Percentiles rank a stretch among this genome's conserved stretches.
Evolutionary conservation across 2,797 vertebrate species (phyloP).

Genomic region (Karalla daura): DNA sequence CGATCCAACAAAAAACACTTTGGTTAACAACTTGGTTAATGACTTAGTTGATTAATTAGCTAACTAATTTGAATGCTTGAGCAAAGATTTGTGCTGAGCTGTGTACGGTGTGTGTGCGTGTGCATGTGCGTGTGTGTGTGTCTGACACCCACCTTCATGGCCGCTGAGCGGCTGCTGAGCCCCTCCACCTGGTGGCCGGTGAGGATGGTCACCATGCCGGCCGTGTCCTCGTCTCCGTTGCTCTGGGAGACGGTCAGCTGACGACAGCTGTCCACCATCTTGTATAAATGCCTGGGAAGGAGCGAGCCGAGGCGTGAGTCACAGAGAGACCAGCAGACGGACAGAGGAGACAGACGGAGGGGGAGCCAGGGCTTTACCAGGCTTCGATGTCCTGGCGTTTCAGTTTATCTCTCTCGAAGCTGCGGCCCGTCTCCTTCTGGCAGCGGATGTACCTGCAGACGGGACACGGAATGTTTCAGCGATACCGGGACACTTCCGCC

Average conservation of each 20-base stretch:
- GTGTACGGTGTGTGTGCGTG: too few relatives aligned
- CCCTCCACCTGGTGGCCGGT: constrained; percentile 89
- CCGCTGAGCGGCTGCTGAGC: constrained; percentile 80
- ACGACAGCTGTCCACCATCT: constrained; percentile 97
- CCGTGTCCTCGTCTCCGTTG: constrained; percentile 91
- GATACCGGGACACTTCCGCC: too few relatives aligned
- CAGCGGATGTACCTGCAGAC: constrained; percentile 93
- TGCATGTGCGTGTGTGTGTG: background rate
- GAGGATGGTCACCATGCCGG: constrained; percentile 96
- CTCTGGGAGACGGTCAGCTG: constrained; percentile 94
- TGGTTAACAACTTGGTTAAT: too few relatives aligned
- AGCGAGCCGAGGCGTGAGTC: background rate
- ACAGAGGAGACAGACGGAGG: background rate
- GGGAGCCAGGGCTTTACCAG: constrained; percentile 85
- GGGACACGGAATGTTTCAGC: too few relatives aligned
- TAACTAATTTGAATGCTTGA: too few relatives aligned
- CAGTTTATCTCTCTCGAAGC: constrained; percentile 94
- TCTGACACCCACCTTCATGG: constrained; percentile 90
- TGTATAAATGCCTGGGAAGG: constrained; percentile 91
- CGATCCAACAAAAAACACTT: too few relatives aligned
- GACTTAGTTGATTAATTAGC: too few relatives aligned
- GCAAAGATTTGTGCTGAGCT: too few relatives aligned
- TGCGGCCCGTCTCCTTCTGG: constrained; percentile 93
- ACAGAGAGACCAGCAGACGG: background rate
- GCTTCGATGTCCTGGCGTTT: constrained; percentile 95